These are phyloP conservation scores for Scolopax bukidnonensis DNA, from an alignment of 2,797 vertebrate genomes.

Conservation along the genomic window DNA sequence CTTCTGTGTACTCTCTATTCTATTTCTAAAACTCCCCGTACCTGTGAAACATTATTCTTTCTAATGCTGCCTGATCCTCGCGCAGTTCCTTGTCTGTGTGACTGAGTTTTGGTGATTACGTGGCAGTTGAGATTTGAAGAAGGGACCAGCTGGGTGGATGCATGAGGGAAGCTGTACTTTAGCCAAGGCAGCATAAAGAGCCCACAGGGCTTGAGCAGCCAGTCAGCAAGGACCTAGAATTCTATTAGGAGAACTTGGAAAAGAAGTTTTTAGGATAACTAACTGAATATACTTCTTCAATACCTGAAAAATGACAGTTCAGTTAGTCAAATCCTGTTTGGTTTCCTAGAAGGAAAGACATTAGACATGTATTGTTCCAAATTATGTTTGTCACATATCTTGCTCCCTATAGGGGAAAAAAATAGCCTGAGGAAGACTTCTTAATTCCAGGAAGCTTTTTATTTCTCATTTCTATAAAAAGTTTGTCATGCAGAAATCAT, in stretches of 20 bases:
- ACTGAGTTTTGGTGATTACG: background rate
- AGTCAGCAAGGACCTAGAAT: background rate
- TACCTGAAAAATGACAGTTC: background rate
- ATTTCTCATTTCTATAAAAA: background rate
- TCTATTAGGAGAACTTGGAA: background rate
- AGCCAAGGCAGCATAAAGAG: background rate
- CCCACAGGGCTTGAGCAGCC: background rate
- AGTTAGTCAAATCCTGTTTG: background rate
- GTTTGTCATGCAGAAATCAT: background rate
- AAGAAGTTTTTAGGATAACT: background rate
- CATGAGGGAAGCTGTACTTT: background rate
- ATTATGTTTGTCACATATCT: background rate
- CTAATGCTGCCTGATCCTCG: rapidly evolving
- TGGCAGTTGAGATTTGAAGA: background rate
- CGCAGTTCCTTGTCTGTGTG: background rate
- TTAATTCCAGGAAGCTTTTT: background rate
- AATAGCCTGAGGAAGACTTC: background rate
- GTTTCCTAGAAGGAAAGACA: background rate
- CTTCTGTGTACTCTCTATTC: background rate
- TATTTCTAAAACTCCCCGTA: background rate
- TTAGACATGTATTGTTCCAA: background rate
- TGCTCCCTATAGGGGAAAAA: background rate
- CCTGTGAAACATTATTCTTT: background rate
- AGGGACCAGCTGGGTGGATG: background rate
- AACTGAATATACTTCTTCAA: background rate